Base-by-base conservation (phyloP, 2,113 vertebrate genomes). In the Alligator mississippiensis region DNA sequence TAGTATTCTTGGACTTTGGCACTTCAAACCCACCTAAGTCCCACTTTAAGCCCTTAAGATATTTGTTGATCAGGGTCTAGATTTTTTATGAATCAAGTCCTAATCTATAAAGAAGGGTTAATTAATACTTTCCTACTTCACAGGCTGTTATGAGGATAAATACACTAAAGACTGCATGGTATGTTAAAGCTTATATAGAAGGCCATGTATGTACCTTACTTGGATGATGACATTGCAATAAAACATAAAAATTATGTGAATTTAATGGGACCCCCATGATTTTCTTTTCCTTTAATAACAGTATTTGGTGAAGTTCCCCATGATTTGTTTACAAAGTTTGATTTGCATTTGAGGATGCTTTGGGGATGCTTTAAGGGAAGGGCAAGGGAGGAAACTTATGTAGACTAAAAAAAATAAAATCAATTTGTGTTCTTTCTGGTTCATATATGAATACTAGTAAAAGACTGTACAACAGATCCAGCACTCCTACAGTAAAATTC, bases 231-330 rank as follows among this genome's bases (percentile, higher is more conserved):
- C 34, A 34, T 34, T 34, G 34, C 34, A 34, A 84, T 89, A 87
- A 89, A 21, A 90, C 75, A 84, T 72, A 14, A 85, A 90, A 92
- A 90, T 92, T 84, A 93, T 92, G 84, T n/a, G 82, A 64, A 91
- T 93, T 70, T 92, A 55, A 75, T 4, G 12, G 57, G 78, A 27
- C 62, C 89, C 93, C 80, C 82, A 87, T 47, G 61, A 63, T 84
- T 12, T 28, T 63, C 47, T 78, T 83, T 21, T 30, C 64, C 55
- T 77, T 38, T 57, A 82, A 55, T 76, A 64, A 90, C 82, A 70
- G 19, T 19, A 70, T 19, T 11, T 38, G 30, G 18, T 70, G 68
- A 70, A 34, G 18, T 5, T 9, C 64, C 34, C 5, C 22, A 34
- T 70, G 30, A 34, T 9, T 17, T 34, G 30, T 70, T 38, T 70